Percentiles rank a stretch among this genome's conserved stretches.
Evolutionary conservation across 2,888 invertebrate species (phyloP).

Genomic region (Erebia aethiops): DNA sequence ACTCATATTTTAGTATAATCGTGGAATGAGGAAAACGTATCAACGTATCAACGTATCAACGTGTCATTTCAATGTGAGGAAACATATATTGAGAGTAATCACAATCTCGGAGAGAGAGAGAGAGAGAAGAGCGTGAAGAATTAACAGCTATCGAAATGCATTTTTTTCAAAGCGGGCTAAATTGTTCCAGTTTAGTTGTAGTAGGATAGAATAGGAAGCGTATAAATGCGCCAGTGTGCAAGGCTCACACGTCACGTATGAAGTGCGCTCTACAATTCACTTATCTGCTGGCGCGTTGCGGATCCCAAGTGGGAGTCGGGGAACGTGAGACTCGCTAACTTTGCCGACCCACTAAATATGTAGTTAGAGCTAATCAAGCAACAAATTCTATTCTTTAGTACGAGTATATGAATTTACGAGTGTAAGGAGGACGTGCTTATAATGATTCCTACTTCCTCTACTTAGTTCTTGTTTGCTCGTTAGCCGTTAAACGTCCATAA

Average conservation of each 20-base stretch:
- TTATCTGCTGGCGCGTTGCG: constrained; percentile 53
- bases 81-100: no score
- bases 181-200: background rate
- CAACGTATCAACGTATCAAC: no score
- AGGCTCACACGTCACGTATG: constrained; percentile 53
- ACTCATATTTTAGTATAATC: no score
- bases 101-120: no score
- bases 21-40: no score
- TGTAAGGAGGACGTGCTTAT: background rate
- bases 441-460: background rate
- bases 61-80: no score
- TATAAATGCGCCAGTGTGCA: constrained; percentile 30
- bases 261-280: constrained; percentile 63
- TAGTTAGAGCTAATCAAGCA: constrained; percentile 18
- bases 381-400: constrained; percentile 12
- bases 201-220: constrained; percentile 3
- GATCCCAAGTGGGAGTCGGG: constrained; percentile 52
- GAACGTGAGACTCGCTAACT: constrained; percentile 60
- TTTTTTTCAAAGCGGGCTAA: no score
- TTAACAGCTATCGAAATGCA: no score
- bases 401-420: background rate
- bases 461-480: no score
- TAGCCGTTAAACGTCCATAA: no score
- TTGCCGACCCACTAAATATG: constrained; percentile 52
- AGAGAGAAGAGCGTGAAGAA: no score